phyloP scores from a whole-genome alignment of 2,888 invertebrate species.

The Oegoconia quadripuncta region DNA sequence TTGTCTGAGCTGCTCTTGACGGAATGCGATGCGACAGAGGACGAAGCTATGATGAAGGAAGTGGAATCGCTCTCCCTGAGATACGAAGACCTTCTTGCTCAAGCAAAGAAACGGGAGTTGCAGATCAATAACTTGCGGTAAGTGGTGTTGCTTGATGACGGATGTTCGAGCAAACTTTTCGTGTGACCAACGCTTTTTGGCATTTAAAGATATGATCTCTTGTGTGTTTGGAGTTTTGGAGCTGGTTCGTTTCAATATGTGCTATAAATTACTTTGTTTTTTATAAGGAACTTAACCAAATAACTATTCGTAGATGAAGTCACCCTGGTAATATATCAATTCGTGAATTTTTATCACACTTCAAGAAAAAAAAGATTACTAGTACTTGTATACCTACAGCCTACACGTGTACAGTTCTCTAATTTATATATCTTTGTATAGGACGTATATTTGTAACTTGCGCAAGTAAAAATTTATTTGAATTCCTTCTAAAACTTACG shows the following conservation, averaged over 20 bases:
- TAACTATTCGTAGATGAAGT: no score
- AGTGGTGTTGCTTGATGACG: conserved; percentile 31
- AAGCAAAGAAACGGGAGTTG: conserved; percentile 86
- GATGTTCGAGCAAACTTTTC: conserved; percentile 1
- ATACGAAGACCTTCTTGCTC: conserved; percentile 83
- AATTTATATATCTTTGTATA: no score
- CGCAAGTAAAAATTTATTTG: no score
- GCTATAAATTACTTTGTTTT: no score
- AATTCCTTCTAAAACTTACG: no score
- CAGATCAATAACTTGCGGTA: conserved; percentile 89
- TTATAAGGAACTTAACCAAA: no score
- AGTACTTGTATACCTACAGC: no score
- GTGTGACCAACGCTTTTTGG: neutral
- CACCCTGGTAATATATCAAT: no score
- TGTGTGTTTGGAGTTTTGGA: neutral
- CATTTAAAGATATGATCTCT: neutral
- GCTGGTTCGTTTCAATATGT: neutral
- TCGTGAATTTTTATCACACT: no score
- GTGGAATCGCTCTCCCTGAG: conserved; percentile 82
- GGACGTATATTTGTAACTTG: no score
- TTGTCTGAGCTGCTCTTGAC: conserved; percentile 85
- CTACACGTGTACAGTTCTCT: no score
- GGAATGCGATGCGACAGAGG: conserved; percentile 84
- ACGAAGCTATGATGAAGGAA: conserved; percentile 82
- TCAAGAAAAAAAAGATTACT: no score